Base-by-base conservation (phyloP, 2,888 invertebrate species). In the Xestobium rufovillosum region DNA sequence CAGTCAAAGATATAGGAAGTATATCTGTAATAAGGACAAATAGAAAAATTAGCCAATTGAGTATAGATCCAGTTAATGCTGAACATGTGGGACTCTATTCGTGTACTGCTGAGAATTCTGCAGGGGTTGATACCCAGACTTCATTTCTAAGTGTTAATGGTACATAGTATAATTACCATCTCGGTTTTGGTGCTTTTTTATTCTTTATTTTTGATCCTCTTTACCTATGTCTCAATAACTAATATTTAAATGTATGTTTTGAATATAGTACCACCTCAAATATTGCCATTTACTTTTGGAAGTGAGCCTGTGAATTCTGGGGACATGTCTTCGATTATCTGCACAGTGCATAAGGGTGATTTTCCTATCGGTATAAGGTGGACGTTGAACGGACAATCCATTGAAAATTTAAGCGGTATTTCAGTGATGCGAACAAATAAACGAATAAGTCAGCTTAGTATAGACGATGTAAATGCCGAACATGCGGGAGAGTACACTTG, bases 321-420 rank as follows among this genome's bases (percentile, higher is more conserved):
- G 4, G 63, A 65, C 29, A 47, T 55, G 33, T 50, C 55, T 3
- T 53, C 56, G 8, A 46, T 54, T 3, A 53, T 42, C 30, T 87
- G 87, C 61, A 74, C 78, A 15, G 80, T 82, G 14, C 75, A 73
- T 47, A 82, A 83, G 60, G 87, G 89, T 23, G 89, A 90, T 61
- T 49, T 80, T 42, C 89, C 89, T 32, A 34, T 32, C 30, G 51
- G 53, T 25, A 56, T 59, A 15, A 48, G 44, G 14, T 59, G 58
- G 69, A 63, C 57, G 1, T 55, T 67, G 31, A 64, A 70, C 43
- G 61, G 61, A 36, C 53, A 54, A 34, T 50, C 59, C 4, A 56
- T 69, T 35, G 53, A 57, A 19, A 53, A 56, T 27, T 50, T 60
- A 26, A 51, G 57, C 31, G 67, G 68, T 36, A 59, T 66, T 23